Base-by-base conservation (phyloP, 2,113 vertebrate genomes). In the Pterophyllum scalare region DNA sequence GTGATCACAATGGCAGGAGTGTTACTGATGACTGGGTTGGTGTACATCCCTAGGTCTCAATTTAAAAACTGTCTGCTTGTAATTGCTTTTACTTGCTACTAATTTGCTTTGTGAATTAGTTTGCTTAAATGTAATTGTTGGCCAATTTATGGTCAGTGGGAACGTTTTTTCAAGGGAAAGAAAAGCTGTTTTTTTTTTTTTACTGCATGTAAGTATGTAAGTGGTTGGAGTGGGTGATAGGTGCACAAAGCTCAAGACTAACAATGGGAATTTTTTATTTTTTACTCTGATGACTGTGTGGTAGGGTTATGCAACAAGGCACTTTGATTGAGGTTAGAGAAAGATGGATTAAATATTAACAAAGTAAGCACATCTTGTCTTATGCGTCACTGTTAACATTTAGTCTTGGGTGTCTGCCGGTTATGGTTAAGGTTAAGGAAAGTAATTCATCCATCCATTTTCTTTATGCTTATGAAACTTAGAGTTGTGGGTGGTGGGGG, bases 91-190 rank as follows among this genome's bases (percentile, higher is more conserved):
- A 38, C 22, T 35, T 64, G 60, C 33, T 20, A n/a, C 15, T 56
- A 79, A 79, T 57, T 79, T 56, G 49, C 52, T 79, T 57, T 79
- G 22, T 24, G 31, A 62, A n/a, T 62, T 78, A 57, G 26, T 65
- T 57, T 67, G 38, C 46, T 54, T 59, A 35, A 40, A 62, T 54
- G 20, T 0, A 65, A 43, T 56, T 67, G 11, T 38, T 26, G 11
- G 49, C 7, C 49, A 65, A 24, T 28, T 57, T 79, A 57, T 57
- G 31, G 57, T 79, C 49, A 19, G 13, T 31, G 24, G 28, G 7
- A 60, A 22, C 17, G 2, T 59, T n/a, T 59, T 77, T 33, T 49
- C 59, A 59, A 43, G 10, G 5, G 56, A 26, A 43, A 1, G 22
- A 28, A 76, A 59, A 5, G 46, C 46, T 49, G 15, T 14, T n/a